These are phyloP conservation scores for Ivindomyrus marchei DNA, from an alignment of 2,113 vertebrate genomes.

Conservation along the genomic window DNA sequence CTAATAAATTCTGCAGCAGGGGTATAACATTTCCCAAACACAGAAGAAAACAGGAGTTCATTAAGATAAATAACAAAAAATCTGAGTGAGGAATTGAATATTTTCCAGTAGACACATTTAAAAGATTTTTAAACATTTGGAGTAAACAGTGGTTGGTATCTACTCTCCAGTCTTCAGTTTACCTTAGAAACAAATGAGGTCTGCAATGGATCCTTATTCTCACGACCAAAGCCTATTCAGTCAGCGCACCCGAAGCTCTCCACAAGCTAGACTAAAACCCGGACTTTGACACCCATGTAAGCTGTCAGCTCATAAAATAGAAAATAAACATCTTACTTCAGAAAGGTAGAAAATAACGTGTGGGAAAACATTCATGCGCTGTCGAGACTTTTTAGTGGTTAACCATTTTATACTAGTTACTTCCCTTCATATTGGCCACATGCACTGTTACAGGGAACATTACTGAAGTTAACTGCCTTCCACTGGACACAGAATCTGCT, in stretches of 20 bases:
- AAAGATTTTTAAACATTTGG: not conserved
- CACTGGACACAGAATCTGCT: not conserved
- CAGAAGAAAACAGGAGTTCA: not conserved
- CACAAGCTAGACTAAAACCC: not conserved
- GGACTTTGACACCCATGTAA: not conserved
- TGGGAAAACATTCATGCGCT: not conserved
- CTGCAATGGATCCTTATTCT: not conserved
- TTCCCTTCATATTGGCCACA: not conserved
- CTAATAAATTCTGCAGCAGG: not conserved
- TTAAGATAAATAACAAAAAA: not conserved
- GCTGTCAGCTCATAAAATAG: not conserved
- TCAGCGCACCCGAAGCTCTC: not conserved
- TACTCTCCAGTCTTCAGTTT: not conserved
- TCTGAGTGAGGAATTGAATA: not conserved
- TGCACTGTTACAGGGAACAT: not conserved
- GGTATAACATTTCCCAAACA: not conserved
- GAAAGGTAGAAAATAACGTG: not conserved
- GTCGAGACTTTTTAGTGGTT: not conserved
- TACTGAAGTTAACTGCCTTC: not conserved
- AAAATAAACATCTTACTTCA: not conserved
- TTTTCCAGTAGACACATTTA: not conserved
- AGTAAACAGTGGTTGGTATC: not conserved
- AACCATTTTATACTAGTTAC: not conserved
- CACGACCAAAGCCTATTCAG: not conserved
- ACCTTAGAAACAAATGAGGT: not conserved